These are phyloP conservation scores for Myotis davidii DNA, from an alignment of 2,113 vertebrate species.

Conservation along the genomic window DNA sequence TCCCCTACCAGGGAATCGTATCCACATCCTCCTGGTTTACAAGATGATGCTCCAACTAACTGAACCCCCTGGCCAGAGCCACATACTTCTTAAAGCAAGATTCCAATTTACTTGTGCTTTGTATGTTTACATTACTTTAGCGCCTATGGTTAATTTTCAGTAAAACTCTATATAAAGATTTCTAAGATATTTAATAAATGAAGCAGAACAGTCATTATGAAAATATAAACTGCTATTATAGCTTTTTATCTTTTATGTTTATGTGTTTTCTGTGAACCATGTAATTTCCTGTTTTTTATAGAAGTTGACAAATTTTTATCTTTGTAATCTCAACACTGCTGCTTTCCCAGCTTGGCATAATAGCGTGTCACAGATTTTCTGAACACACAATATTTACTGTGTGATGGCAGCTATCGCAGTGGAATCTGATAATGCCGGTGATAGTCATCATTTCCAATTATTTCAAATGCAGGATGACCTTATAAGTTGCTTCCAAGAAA, in stretches of 20 bases:
- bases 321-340: neutral
- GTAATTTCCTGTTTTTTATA: slow-evolving; percentile 48
- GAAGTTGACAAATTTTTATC: neutral
- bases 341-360: neutral
- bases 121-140: slow-evolving; percentile 48
- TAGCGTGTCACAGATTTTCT: neutral
- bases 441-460: slow-evolving; percentile 78
- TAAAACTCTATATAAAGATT: slow-evolving; percentile 57
- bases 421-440: neutral
- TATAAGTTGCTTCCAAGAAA: slow-evolving; percentile 92
- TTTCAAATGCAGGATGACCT: slow-evolving; percentile 94
- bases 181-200: slow-evolving; percentile 62
- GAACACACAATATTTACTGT: neutral
- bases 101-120: slow-evolving; percentile 65
- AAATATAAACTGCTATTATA: slow-evolving; percentile 52
- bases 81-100: slow-evolving; percentile 55
- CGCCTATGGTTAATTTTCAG: slow-evolving; percentile 52
- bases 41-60: neutral
- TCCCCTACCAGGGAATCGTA: neutral
- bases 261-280: slow-evolving; percentile 32
- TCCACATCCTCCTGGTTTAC: neutral
- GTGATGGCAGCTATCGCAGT: neutral
- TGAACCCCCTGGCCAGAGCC: neutral
- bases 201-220: slow-evolving; percentile 49
- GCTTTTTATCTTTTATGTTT: slow-evolving; percentile 44